Percentiles rank a stretch among this genome's conserved stretches.
These are phyloP conservation scores for Blastobasis adustella DNA, from an alignment of 2,888 invertebrate species.

Conservation along the genomic window DNA sequence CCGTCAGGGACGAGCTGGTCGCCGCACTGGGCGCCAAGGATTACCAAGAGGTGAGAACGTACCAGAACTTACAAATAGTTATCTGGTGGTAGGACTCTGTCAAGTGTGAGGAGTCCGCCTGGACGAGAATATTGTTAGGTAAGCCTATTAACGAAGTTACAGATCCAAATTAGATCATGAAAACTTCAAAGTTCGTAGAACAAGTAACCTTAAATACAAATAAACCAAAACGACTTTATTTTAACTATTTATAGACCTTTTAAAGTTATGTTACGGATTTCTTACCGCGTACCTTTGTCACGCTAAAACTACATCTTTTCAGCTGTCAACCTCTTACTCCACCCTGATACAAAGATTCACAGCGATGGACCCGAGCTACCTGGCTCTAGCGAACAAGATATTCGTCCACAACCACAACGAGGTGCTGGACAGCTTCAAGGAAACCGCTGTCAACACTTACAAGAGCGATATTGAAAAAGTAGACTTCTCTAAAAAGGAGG, in stretches of 20 bases:
- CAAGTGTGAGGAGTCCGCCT: too few relatives aligned
- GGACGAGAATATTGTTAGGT: too few relatives aligned
- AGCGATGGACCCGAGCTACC: conserved; percentile 24
- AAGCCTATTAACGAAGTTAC: too few relatives aligned
- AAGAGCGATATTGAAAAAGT: conserved; percentile 27
- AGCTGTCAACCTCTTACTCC: conserved; percentile 27
- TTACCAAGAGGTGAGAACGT: conserved; percentile 20
- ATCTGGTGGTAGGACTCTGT: too few relatives aligned
- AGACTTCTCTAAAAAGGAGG: conserved; percentile 21
- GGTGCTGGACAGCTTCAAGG: conserved; percentile 22
- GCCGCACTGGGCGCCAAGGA: conserved; percentile 25
- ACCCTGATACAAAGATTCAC: conserved; percentile 23
- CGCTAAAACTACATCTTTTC: conserved; percentile 8
- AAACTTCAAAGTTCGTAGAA: too few relatives aligned
- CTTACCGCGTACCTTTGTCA: too few relatives aligned
- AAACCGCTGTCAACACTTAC: conserved; percentile 19
- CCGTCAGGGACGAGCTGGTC: conserved; percentile 24
- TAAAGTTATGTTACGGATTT: too few relatives aligned
- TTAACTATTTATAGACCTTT: too few relatives aligned
- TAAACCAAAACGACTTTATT: too few relatives aligned
- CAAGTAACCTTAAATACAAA: too few relatives aligned
- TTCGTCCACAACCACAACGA: conserved; percentile 24
- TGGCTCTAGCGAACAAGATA: conserved; percentile 38
- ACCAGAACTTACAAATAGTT: too few relatives aligned
- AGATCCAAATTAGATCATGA: too few relatives aligned